A percentile compares a stretch with the other conserved stretches of the same genome.
Conservation (phyloP, 2,888 invertebrate species). For the Tinea pellionella region DNA sequence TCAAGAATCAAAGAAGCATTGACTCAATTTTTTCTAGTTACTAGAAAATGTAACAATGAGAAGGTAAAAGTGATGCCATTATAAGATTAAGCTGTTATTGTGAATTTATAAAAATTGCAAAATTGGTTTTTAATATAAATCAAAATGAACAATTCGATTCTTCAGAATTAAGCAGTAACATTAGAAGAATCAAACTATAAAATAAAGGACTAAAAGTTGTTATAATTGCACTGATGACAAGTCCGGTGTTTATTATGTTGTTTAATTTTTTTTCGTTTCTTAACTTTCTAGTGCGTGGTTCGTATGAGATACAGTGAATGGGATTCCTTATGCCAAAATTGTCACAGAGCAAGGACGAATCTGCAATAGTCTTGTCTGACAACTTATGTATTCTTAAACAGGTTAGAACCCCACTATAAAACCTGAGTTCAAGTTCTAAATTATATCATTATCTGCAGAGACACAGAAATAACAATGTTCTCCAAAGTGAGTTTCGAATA, state of each 20-base stretch:
- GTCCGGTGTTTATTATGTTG: no score
- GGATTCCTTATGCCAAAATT: not conserved
- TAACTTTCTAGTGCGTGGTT: not conserved
- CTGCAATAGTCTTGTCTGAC: conserved; percentile 2
- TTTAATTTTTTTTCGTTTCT: no score
- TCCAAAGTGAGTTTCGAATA: not conserved
- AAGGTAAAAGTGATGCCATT: conserved; percentile 10
- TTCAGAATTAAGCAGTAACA: no score
- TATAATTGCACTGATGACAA: no score
- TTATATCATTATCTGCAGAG: conserved; percentile 16
- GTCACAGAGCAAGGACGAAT: not conserved
- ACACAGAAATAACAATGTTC: conserved; percentile 14
- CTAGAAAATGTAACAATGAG: conserved; percentile 20
- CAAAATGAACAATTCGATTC: no score
- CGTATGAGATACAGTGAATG: not conserved
- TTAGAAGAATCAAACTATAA: no score
- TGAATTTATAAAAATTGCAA: conserved; percentile 6
- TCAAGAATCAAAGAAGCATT: conserved; percentile 34
- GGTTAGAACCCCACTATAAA: conserved; percentile 9
- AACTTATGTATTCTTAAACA: conserved; percentile 3
- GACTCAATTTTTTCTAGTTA: conserved; percentile 27
- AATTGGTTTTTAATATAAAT: not conserved
- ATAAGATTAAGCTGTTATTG: not conserved
- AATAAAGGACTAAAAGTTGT: no score
- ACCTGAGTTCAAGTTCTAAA: not conserved